These are phyloP conservation scores for Phania funesta DNA, from an alignment of 2,888 invertebrate species.

Conservation along the genomic window DNA sequence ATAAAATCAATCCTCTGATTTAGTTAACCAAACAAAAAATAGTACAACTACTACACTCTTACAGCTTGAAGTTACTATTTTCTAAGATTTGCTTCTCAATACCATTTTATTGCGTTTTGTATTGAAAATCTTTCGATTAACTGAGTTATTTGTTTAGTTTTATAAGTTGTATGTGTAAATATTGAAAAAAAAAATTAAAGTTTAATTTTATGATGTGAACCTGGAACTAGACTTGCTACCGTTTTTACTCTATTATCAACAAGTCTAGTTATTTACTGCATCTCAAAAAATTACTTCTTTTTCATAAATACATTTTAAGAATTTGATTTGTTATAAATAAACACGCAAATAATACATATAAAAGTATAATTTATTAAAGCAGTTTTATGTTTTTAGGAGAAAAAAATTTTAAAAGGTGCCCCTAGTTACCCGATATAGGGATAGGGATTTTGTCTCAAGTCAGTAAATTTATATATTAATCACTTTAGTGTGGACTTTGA, in stretches of 20 bases:
- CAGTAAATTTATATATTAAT: background rate
- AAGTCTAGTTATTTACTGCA: constrained; percentile 2
- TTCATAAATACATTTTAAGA: constrained; percentile 33
- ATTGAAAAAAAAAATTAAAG: constrained; percentile 34
- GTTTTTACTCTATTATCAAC: constrained; percentile 40
- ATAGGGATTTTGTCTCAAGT: background rate
- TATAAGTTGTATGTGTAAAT: constrained; percentile 65
- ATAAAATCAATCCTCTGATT: background rate
- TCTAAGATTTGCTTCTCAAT: constrained; percentile 11
- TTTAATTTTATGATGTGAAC: constrained; percentile 12
- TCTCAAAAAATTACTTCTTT: background rate
- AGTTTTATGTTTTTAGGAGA: too few relatives aligned
- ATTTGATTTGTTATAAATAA: constrained; percentile 50
- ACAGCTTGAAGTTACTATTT: background rate
- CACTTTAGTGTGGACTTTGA: constrained; percentile 71
- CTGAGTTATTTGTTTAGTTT: constrained; percentile 48
- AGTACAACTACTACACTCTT: background rate
- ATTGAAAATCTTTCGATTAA: constrained; percentile 21
- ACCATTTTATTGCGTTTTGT: constrained; percentile 32
- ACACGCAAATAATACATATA: too few relatives aligned
- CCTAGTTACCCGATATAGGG: too few relatives aligned
- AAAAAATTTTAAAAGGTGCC: too few relatives aligned
- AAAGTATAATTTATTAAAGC: too few relatives aligned
- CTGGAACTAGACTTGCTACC: constrained; percentile 23
- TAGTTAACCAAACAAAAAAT: background rate